Conservation (phyloP, 1,140 invertebrate genomes). For the Globodera rostochiensis region DNA sequence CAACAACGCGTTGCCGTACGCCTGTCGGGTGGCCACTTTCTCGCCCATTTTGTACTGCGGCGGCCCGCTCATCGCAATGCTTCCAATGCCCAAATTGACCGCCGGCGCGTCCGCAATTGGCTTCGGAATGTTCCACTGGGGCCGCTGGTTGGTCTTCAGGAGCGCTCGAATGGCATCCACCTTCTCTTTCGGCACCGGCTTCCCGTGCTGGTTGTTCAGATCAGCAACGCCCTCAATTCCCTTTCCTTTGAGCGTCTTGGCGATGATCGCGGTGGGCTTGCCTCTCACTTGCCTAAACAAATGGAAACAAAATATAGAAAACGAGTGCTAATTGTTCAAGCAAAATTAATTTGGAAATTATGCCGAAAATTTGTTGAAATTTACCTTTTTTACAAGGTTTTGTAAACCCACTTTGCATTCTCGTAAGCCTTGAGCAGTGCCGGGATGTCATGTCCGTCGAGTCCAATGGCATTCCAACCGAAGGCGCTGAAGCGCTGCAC, state of each 20-base stretch:
- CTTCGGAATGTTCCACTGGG: constrained; percentile 71
- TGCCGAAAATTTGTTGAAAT: too few relatives aligned
- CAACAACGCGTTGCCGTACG: constrained; percentile 88
- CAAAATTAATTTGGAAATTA: too few relatives aligned
- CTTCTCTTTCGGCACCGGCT: constrained; percentile 82
- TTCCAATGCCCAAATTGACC: constrained; percentile 73
- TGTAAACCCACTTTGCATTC: constrained; percentile 36
- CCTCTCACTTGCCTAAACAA: constrained; percentile 71
- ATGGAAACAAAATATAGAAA: neutral
- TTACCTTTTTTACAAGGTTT: neutral
- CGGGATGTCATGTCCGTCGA: constrained; percentile 93
- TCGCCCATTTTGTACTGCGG: constrained; percentile 79
- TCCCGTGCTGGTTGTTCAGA: constrained; percentile 93
- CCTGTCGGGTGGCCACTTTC: constrained; percentile 83
- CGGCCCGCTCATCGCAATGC: constrained; percentile 76
- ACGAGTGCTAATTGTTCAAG: too few relatives aligned
- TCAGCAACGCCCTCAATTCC: constrained; percentile 83
- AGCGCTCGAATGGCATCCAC: constrained; percentile 75
- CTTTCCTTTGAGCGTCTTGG: constrained; percentile 94
- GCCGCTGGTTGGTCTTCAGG: constrained; percentile 71
- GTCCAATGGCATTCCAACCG: constrained; percentile 82
- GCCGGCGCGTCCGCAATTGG: constrained; percentile 75
- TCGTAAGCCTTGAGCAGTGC: constrained; percentile 74
- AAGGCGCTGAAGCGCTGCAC: constrained; percentile 82
- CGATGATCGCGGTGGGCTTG: constrained; percentile 87